phyloP scores from a whole-genome alignment of 2,797 vertebrate species.

The Mormyrus proboscirostris region DNA sequence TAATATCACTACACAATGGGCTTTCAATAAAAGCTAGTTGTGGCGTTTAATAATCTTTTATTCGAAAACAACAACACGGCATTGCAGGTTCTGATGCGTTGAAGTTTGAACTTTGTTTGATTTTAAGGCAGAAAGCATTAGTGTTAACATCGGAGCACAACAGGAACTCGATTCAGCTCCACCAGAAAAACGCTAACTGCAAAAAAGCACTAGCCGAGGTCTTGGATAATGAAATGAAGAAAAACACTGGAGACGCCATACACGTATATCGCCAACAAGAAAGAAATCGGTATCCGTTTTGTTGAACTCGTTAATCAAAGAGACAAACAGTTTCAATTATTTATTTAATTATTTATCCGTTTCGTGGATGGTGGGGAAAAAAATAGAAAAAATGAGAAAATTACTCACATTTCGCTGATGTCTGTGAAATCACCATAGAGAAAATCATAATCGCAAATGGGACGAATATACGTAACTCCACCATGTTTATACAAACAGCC shows the following conservation, averaged over 20 bases:
- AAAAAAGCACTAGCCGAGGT: neutral
- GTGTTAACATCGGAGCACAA: neutral
- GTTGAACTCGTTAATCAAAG: neutral
- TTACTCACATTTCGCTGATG: conserved; percentile 45
- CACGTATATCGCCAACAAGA: neutral
- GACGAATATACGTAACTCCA: neutral
- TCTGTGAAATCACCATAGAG: conserved; percentile 36
- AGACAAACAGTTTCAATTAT: neutral
- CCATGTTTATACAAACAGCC: conserved; percentile 41
- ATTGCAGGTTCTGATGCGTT: neutral
- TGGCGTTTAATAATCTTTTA: neutral
- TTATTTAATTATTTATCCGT: neutral
- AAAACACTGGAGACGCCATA: neutral
- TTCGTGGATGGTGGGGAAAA: neutral
- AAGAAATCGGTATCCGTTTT: neutral
- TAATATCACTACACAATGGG: neutral
- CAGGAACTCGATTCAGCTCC: neutral
- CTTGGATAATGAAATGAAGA: neutral
- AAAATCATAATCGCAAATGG: conserved; percentile 19
- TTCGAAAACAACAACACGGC: neutral
- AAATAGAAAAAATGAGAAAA: neutral
- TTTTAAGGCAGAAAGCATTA: neutral
- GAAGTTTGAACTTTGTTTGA: neutral
- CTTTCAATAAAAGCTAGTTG: neutral
- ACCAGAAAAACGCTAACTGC: neutral